These are phyloP conservation scores for Lasioglossum lativentre DNA, from an alignment of 2,888 invertebrate genomes.

Conservation along the genomic window DNA sequence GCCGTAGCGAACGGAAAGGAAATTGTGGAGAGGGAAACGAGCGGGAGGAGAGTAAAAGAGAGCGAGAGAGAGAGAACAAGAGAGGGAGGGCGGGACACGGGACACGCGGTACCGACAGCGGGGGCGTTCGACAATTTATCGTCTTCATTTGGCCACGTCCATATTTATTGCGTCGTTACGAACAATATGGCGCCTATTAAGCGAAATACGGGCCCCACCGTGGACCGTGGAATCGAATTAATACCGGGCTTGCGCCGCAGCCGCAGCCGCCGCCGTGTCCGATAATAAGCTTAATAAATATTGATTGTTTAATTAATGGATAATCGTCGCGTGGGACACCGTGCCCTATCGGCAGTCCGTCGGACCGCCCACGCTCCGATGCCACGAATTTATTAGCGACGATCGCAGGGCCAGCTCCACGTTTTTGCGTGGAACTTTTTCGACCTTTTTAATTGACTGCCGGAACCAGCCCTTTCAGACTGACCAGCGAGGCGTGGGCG, in stretches of 20 bases:
- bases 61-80: not conserved
- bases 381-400: slow-evolving; percentile 61
- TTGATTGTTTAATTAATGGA: slow-evolving; percentile 83
- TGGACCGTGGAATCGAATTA: slow-evolving; percentile 78
- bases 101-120: slow-evolving; percentile 75
- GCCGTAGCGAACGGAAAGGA: slow-evolving; percentile 33
- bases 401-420: slow-evolving; percentile 9
- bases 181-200: slow-evolving; percentile 83
- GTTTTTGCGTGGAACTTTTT: slow-evolving; percentile 33
- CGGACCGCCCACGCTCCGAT: slow-evolving; percentile 70
- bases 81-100: slow-evolving; percentile 24
- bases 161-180: slow-evolving; percentile 83
- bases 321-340: slow-evolving; percentile 77
- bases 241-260: slow-evolving; percentile 67
- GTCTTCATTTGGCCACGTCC: slow-evolving; percentile 82
- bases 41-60: slow-evolving; percentile 31
- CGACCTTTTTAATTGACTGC: slow-evolving; percentile 41
- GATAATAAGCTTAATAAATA: slow-evolving; percentile 83
- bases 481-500: not conserved
- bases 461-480: slow-evolving; percentile 16
- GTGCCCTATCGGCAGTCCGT: slow-evolving; percentile 71
- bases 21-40: slow-evolving; percentile 10
- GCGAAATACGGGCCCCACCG: slow-evolving; percentile 76
- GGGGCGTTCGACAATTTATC: slow-evolving; percentile 83
- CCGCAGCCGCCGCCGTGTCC: slow-evolving; percentile 65